Percentiles rank a stretch among this genome's conserved stretches.
These are phyloP conservation scores for Brachionus sp. DNA, from an alignment of 1,140 invertebrate genomes.

Conservation along the genomic window DNA sequence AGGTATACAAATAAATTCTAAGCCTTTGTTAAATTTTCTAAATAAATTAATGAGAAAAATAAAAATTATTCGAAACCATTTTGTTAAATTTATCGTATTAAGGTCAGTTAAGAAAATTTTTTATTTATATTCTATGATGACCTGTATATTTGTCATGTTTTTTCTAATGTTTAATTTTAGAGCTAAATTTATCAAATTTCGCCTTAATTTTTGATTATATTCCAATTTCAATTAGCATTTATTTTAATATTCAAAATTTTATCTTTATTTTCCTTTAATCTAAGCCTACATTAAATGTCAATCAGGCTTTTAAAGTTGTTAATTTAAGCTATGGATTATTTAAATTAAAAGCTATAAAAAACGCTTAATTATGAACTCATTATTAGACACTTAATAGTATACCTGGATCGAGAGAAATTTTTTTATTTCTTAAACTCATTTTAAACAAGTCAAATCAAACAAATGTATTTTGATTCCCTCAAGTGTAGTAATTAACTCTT, in stretches of 20 bases:
- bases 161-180: neutral
- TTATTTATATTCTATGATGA: neutral
- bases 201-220: neutral
- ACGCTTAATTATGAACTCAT: neutral
- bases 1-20: neutral
- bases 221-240: neutral
- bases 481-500: too few relatives aligned
- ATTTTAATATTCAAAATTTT: neutral
- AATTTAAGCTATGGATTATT: neutral
- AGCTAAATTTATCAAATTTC: neutral
- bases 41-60: neutral
- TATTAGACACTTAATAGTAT: neutral
- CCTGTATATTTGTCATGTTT: neutral
- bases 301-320: conserved; percentile 7
- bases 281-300: neutral
- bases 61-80: conserved; percentile 27
- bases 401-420: neutral
- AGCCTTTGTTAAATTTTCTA: neutral
- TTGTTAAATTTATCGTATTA: neutral
- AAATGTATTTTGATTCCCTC: too few relatives aligned
- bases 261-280: neutral
- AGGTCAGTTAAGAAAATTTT: neutral
- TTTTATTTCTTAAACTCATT: neutral
- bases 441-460: neutral
- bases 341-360: neutral